Percentiles rank a stretch among this genome's conserved stretches.
Conservation (phyloP, 2,797 vertebrate species). For the Sphaeramia orbicularis region DNA sequence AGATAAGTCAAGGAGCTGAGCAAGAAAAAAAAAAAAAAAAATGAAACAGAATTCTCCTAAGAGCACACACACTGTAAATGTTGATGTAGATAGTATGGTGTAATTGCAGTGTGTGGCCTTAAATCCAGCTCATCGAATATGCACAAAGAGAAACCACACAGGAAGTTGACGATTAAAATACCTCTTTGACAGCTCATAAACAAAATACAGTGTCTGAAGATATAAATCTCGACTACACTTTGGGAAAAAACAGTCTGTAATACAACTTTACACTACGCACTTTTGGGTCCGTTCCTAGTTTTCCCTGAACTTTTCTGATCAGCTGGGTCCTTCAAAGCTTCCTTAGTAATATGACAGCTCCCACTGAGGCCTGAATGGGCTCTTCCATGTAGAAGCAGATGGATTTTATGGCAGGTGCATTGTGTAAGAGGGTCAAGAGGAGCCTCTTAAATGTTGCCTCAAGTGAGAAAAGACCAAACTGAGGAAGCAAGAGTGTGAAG, state of each 20-base stretch:
- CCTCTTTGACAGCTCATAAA: background rate
- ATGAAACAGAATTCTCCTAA: slow-evolving; percentile 15
- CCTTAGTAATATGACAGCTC: background rate
- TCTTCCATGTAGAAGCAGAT: slow-evolving; percentile 18
- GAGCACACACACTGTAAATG: slow-evolving; percentile 5
- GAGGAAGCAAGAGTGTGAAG: background rate
- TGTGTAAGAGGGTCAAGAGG: slow-evolving; percentile 15
- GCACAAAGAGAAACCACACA: background rate
- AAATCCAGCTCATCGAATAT: background rate
- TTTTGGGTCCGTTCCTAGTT: background rate
- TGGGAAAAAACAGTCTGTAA: background rate
- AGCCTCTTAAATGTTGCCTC: slow-evolving; percentile 10
- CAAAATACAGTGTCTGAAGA: background rate
- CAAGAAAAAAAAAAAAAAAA: slow-evolving; percentile 22
- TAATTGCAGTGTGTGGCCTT: slow-evolving; percentile 6
- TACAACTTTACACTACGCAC: background rate
- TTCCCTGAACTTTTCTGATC: slow-evolving; percentile 5
- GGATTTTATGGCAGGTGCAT: background rate
- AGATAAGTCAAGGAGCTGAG: slow-evolving; percentile 38
- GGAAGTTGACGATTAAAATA: slow-evolving; percentile 3
- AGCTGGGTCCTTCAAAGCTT: slow-evolving; percentile 1
- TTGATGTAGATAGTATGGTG: background rate
- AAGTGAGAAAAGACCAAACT: slow-evolving; percentile 1
- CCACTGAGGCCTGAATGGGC: background rate
- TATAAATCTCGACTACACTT: background rate